Percentiles rank a stretch among this genome's conserved stretches.
These are phyloP conservation scores for Campaea margaritaria DNA, from an alignment of 2,888 invertebrate genomes.

Conservation along the genomic window DNA sequence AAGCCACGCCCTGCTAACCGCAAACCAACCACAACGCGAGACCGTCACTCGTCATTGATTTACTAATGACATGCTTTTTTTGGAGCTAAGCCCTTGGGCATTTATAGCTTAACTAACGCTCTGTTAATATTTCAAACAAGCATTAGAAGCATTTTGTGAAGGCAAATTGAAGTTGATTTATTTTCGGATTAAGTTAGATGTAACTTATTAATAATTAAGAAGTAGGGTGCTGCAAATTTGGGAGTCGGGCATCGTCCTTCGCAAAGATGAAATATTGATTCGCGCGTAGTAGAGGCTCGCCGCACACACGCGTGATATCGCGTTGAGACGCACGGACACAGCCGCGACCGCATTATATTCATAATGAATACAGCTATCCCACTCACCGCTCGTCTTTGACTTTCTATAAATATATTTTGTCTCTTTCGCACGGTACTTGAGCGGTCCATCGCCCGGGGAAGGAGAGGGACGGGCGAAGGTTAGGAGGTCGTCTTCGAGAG, in stretches of 20 bases:
- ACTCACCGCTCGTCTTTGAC: slow-evolving; percentile 83
- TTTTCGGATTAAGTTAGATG: slow-evolving; percentile 19
- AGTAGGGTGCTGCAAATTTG: slow-evolving; percentile 28
- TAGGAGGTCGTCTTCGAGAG: slow-evolving; percentile 82
- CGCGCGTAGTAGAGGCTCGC: slow-evolving; percentile 71
- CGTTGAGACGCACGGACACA: slow-evolving; percentile 80
- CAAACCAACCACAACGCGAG: slow-evolving; percentile 87
- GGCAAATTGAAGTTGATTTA: neutral
- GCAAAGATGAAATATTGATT: slow-evolving; percentile 84
- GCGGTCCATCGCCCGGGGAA: slow-evolving; percentile 64
- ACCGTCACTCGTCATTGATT: slow-evolving; percentile 79
- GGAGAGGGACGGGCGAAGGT: slow-evolving; percentile 77
- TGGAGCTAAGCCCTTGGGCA: slow-evolving; percentile 44
- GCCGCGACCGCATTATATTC: slow-evolving; percentile 83
- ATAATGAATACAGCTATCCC: slow-evolving; percentile 85
- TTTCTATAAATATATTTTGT: slow-evolving; percentile 84
- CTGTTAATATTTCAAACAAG: no score
- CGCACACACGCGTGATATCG: slow-evolving; percentile 67
- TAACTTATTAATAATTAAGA: slow-evolving; percentile 27
- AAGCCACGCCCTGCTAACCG: slow-evolving; percentile 87
- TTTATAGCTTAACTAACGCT: neutral
- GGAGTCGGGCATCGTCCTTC: slow-evolving; percentile 43
- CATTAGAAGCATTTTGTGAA: neutral
- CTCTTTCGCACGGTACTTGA: slow-evolving; percentile 73
- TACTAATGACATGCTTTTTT: slow-evolving; percentile 72